Base-by-base conservation (phyloP, 2,888 invertebrate species). In the Pherbina coryleti region DNA sequence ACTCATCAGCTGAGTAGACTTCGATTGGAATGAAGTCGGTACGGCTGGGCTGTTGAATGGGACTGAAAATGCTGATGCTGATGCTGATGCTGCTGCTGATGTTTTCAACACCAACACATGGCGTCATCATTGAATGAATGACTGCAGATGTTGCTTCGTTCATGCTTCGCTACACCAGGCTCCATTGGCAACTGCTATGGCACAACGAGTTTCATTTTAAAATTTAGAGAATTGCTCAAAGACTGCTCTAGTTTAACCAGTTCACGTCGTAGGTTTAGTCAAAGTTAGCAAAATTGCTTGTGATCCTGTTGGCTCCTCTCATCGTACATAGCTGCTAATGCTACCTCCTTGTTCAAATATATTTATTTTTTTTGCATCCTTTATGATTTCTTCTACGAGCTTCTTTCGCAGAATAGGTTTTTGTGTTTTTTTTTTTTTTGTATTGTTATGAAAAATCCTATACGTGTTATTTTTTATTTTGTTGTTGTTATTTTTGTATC, bases 1-100 rank as follows among this genome's bases (percentile, higher is more conserved):
- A 28, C 72, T 72, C 72, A 37, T 57, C 28, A 22, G 71, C 55
- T 57, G 34, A 31, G 44, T n/a, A 57, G 57, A 57, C 69, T 55
- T 19, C 53, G 70, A 34, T 9, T 37, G 34, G 51, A 31, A 51
- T 51, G 51, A 7, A 5, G 51, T 22, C 28, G 69, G 7, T 14
- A 3, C 0, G 4, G 66, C 7, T 34, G 66, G 2, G 66, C 7
- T 34, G 66, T 5, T 8, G 9, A n/a, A 53, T 5, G 31, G 4
- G 53, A 25, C 28, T 19, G 34, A 64, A 34, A 74, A 31, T 17
- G 51, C 72, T 44, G 72, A 31, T 55, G 53, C 25, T 34, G 57
- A 71, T 34, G 31, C n/a, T 49, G 37, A 31, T 55, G 53, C 25
- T 34, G 57, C 22, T 19, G 37, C 66, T 34, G 37, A 31, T 19